phyloP scores from a whole-genome alignment of 2,888 invertebrate species.

The Netelia fuscicornis region DNA sequence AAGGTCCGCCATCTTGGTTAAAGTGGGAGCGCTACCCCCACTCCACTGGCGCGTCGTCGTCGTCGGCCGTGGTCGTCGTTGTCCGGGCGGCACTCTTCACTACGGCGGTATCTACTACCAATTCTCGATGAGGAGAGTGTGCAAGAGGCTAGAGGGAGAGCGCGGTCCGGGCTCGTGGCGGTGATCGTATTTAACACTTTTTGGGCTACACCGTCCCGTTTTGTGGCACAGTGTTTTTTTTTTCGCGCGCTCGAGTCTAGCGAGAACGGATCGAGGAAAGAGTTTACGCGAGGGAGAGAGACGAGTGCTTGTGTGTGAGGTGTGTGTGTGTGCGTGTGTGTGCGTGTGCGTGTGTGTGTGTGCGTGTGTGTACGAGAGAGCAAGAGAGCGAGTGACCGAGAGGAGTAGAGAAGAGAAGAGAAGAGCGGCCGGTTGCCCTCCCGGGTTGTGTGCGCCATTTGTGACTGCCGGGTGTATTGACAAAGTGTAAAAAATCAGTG shows the following conservation, averaged over 20 bases:
- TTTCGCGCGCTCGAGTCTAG: neutral
- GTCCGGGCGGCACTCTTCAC: constrained; percentile 61
- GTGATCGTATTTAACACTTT: constrained; percentile 70
- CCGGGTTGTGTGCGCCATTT: constrained; percentile 66
- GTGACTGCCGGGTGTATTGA: constrained; percentile 67
- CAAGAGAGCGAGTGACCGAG: constrained; percentile 31
- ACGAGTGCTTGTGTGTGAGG: constrained; percentile 15
- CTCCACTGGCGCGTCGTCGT: neutral
- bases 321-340: constrained; percentile 11
- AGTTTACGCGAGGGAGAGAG: constrained; percentile 19
- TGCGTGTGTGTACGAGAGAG: constrained; percentile 17
- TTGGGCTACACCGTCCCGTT: constrained; percentile 68
- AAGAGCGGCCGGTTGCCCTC: constrained; percentile 60
- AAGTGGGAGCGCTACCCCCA: constrained; percentile 18
- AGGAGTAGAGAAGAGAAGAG: constrained; percentile 2
- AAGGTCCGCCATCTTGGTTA: constrained; percentile 3
- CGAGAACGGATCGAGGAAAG: neutral
- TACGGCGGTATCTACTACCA: constrained; percentile 69
- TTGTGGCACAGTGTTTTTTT: constrained; percentile 63
- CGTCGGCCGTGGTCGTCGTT: constrained; percentile 27
- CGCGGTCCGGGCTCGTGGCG: constrained; percentile 74
- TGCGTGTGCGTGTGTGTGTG: constrained; percentile 23
- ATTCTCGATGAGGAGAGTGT: constrained; percentile 74
- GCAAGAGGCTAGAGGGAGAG: constrained; percentile 73
- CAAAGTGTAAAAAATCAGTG: constrained; percentile 64